Base-by-base conservation (phyloP, 2,113 vertebrate genomes). In the Sorex araneus region DNA sequence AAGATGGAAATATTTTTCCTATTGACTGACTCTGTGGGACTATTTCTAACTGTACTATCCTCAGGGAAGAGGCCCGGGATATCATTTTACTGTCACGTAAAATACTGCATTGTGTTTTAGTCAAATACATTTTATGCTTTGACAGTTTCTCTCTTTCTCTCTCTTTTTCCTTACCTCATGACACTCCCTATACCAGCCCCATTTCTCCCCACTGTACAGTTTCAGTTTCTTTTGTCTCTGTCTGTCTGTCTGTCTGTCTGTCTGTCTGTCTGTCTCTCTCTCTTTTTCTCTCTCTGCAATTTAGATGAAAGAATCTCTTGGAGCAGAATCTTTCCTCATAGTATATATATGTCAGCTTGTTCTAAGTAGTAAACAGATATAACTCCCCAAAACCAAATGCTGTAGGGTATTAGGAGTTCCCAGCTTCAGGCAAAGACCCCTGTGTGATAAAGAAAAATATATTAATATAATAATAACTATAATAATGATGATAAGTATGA, bases 1-100 rank as follows among this genome's bases (percentile, higher is more conserved):
- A 95, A 95, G 57, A 89, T 85, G 81, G 93, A 93, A 93, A 66
- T 93, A 50, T 54, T 50, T 87, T 96, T 91, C 82, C 93, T 79
- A 8, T 67, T 75, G 47, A 76, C 78, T 94, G 86, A 70, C 34
- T 95, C 86, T 79, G 84, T 18, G 45, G 43, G 80, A 45, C 13
- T 63, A 30, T 93, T 87, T 93, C 86, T 64, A 32, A 91, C 91
- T 76, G 80, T 91, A 71, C 77, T 50, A 6, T 73, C 92, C 84
- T 83, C 70, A 18, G 92, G 86, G 84, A 95, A 89, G 87, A 30
- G 32, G 43, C 19, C 69, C 78, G 75, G 67, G 67, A 74, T 95
- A 63, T 83, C 93, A 90, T 87, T 96, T 93, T 69, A 54, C 87
- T 84, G 67, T 89, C 93, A 94, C 47, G 71, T 66, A 78, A 96